A percentile compares a stretch with the other conserved stretches of the same genome.
Conservation (phyloP, 2,113 vertebrate genomes). For the Triplophysa dalaica region DNA sequence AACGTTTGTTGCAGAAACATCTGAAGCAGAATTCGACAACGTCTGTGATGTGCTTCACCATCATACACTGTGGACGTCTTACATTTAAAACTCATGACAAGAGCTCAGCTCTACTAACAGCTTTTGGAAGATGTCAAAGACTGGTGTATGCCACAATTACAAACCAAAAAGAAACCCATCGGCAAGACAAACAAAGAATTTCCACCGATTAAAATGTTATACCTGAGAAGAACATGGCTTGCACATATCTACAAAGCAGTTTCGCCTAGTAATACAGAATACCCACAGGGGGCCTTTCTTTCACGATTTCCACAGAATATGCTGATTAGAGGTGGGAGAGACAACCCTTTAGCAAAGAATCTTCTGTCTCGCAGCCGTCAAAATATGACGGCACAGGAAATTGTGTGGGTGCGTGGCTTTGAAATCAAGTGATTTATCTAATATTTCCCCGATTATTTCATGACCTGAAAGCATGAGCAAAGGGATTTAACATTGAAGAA, state of each 20-base stretch:
- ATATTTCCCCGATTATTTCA: background rate
- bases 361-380: constrained; percentile 6
- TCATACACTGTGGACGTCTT: background rate
- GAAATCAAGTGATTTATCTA: constrained; percentile 22
- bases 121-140: constrained; percentile 11
- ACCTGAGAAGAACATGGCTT: constrained; percentile 13
- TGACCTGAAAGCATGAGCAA: background rate
- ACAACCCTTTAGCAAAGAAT: constrained; percentile 18
- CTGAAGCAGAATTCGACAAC: background rate
- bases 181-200: constrained; percentile 22
- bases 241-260: constrained; percentile 33
- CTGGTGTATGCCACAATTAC: constrained; percentile 25
- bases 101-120: background rate
- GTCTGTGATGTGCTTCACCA: background rate
- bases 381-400: constrained; percentile 1
- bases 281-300: constrained; percentile 33
- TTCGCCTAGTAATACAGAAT: constrained; percentile 39
- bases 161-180: constrained; percentile 26
- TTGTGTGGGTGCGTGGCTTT: constrained; percentile 22
- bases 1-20: background rate
- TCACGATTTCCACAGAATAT: constrained; percentile 28
- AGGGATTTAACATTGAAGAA: background rate
- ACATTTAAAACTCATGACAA: background rate
- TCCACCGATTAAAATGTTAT: constrained; percentile 3
- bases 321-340: constrained; percentile 23